Conservation (phyloP, 53 echinoderm and acorn worm species). For the Arbacia lixula region DNA sequence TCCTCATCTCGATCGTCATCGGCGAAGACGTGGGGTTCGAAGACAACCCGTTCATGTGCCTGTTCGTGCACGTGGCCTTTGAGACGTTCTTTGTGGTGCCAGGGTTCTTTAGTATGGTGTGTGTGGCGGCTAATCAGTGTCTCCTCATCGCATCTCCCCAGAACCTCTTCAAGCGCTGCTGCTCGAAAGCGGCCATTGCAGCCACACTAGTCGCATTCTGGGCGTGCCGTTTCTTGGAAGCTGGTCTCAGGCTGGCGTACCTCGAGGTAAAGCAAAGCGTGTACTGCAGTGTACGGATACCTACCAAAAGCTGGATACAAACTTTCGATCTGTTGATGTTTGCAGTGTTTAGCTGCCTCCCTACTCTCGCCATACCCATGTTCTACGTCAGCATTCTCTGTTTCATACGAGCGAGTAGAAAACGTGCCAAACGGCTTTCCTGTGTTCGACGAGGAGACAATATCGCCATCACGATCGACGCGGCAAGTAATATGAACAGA, state of each 20-base stretch:
- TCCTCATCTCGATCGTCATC: not conserved
- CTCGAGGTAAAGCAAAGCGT: not conserved
- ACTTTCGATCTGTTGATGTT: not conserved
- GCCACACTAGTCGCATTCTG: not conserved
- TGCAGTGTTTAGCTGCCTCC: not conserved
- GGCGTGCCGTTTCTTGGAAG: not conserved
- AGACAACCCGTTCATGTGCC: not conserved
- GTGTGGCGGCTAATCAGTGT: constrained; percentile 11
- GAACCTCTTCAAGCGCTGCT: constrained; percentile 12
- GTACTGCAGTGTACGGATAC: not conserved
- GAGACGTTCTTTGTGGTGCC: constrained; percentile 23
- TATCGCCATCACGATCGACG: not conserved
- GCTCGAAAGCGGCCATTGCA: not conserved
- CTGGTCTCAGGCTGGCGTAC: not conserved
- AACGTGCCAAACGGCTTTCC: not conserved
- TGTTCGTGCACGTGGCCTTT: constrained; percentile 17
- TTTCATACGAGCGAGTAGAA: constrained; percentile 19
- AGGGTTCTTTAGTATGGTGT: constrained; percentile 12
- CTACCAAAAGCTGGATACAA: not conserved
- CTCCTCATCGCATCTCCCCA: constrained; percentile 27
- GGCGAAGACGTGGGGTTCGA: not conserved
- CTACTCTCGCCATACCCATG: not conserved
- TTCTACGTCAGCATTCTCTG: constrained; percentile 13
- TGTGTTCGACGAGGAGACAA: not conserved
- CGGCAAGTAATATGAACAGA: no score